phyloP scores from a whole-genome alignment of 2,888 invertebrate species.

The Brenthis hecate region DNA sequence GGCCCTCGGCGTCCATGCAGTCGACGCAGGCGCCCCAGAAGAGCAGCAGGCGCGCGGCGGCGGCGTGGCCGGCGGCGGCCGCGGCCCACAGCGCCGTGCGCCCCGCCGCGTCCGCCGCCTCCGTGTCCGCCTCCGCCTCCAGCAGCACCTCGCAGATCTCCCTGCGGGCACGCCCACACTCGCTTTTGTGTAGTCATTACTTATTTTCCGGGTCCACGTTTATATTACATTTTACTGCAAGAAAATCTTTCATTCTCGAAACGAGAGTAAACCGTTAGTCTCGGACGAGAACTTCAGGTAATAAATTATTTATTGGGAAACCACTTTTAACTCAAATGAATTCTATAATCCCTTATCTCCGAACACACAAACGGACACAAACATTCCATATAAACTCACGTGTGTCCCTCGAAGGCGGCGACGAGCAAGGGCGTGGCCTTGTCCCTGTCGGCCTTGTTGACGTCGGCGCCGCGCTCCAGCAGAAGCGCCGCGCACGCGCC shows the following conservation, averaged over 20 bases:
- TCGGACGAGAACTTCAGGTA: too few species aligned
- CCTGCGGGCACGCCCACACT: constrained; percentile 56
- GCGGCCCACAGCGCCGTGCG: constrained; percentile 95
- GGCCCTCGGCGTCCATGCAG: constrained; percentile 95
- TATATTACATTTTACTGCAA: too few species aligned
- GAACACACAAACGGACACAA: background rate
- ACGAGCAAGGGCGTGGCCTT: constrained; percentile 94
- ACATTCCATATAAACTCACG: constrained; percentile 67
- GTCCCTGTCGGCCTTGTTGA: constrained; percentile 91
- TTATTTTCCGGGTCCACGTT: too few species aligned
- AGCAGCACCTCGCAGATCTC: constrained; percentile 95
- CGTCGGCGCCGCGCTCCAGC: constrained; percentile 91
- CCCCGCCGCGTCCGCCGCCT: constrained; percentile 91
- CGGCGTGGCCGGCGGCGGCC: constrained; percentile 94
- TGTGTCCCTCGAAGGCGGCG: constrained; percentile 95
- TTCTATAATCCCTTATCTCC: too few species aligned
- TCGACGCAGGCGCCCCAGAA: constrained; percentile 98
- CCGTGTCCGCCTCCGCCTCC: constrained; percentile 96
- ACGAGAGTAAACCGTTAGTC: too few species aligned
- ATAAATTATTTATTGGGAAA: too few species aligned
- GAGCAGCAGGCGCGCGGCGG: constrained; percentile 91
- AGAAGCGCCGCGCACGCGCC: constrained; percentile 80
- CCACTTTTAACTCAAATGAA: too few species aligned
- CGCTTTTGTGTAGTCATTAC: too few species aligned
- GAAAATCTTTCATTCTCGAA: too few species aligned